Conservation (phyloP, 2,888 invertebrate species). For the Perizoma affinitatum region DNA sequence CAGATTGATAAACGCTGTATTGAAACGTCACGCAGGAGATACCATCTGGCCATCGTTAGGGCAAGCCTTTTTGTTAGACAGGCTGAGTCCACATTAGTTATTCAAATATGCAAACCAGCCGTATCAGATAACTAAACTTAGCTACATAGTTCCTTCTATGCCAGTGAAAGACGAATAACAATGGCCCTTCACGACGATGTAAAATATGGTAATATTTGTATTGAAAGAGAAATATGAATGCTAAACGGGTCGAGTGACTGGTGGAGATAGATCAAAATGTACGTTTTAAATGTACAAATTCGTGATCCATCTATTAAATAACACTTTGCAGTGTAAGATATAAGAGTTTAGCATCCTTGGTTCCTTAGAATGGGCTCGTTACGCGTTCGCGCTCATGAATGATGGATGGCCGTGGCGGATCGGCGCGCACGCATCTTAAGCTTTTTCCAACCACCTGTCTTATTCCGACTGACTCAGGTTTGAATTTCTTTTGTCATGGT, state of each 20-base stretch:
- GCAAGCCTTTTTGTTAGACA: constrained; percentile 59
- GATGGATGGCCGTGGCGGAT: constrained; percentile 79
- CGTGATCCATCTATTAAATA: constrained; percentile 63
- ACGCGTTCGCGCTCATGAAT: constrained; percentile 72
- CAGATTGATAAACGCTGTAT: constrained; percentile 75
- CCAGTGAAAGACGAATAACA: constrained; percentile 62
- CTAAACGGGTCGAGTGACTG: constrained; percentile 51
- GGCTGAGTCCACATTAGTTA: constrained; percentile 64
- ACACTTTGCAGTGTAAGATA: constrained; percentile 48
- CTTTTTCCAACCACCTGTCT: constrained; percentile 37
- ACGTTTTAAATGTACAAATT: constrained; percentile 60
- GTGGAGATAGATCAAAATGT: constrained; percentile 57
- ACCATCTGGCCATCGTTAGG: constrained; percentile 75
- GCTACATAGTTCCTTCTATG: constrained; percentile 60
- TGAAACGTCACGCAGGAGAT: constrained; percentile 79
- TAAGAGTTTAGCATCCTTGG: constrained; percentile 59
- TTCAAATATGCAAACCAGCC: constrained; percentile 74
- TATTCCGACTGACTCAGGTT: constrained; percentile 50
- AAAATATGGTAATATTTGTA: constrained; percentile 53
- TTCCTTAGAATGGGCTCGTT: constrained; percentile 76
- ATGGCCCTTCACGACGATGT: constrained; percentile 55
- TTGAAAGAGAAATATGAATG: constrained; percentile 50
- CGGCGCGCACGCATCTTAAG: constrained; percentile 54
- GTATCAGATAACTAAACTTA: constrained; percentile 67
- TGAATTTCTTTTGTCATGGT: constrained; percentile 40